phyloP scores from a whole-genome alignment of 2,113 vertebrate genomes.

The Peromyscus polionotus region DNA sequence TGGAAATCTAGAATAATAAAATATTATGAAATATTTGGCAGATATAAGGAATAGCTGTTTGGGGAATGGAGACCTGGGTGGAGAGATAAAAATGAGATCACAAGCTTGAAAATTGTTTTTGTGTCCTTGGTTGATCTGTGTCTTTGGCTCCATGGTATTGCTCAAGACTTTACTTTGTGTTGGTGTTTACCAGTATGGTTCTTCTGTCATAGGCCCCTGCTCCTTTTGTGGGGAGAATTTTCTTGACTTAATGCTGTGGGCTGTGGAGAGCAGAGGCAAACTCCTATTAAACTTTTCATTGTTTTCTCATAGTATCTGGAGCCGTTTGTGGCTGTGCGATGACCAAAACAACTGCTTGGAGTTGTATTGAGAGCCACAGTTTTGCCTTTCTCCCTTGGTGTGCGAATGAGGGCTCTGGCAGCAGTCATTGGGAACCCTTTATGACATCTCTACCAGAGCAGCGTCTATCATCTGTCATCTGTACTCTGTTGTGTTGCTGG shows the following conservation, averaged over 20 bases:
- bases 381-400: not conserved
- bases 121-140: not conserved
- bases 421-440: not conserved
- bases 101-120: not conserved
- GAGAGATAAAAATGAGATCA: not conserved
- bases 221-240: not conserved
- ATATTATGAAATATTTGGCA: not conserved
- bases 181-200: not conserved
- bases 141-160: not conserved
- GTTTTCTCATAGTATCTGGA: not conserved
- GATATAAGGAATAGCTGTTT: not conserved
- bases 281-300: not conserved
- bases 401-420: not conserved
- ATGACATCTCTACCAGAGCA: not conserved
- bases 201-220: not conserved
- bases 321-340: not conserved
- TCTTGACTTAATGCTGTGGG: not conserved
- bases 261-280: not conserved
- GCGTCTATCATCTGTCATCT: not conserved
- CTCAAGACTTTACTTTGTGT: not conserved
- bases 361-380: not conserved
- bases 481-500: not conserved
- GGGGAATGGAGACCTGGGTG: not conserved
- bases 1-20: not conserved
- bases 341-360: not conserved